Base-by-base conservation (phyloP, 2,797 vertebrate genomes). In the Mus spretus region DNA sequence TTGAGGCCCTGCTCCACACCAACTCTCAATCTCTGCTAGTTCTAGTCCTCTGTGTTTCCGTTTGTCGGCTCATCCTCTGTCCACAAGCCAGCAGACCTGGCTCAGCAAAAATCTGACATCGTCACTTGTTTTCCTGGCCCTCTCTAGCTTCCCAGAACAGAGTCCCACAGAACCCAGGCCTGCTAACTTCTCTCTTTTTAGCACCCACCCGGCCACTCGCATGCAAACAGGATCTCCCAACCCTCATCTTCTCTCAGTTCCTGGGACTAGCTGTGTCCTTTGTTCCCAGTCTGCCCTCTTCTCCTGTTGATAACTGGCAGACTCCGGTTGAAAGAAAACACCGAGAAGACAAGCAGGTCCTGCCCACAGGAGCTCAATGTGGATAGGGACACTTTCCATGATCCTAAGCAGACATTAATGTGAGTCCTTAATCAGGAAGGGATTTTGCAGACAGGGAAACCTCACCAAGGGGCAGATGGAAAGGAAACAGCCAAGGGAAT, bases 101-200 rank as follows among this genome's bases (percentile, higher is more conserved):
- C 47, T 95, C 34, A 97, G 89, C 67, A 83, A 79, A 95, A 90
- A 47, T 12, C 74, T 77, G 93, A 89, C 24, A n/a, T 74, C 74
- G 12, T 83, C 34, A 59, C 28, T 65, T 22, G 22, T 22, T 67
- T 31, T 80, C 22, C 91, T 37, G 84, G 24, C 10, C 10, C 7
- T 85, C 20, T 10, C 26, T 6, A 7, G 47, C 59, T 95, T 70
- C 75, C 86, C 59, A 86, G 70, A 28, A 44, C 31, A 77, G 17
- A 53, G 44, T 28, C 6, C 70, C 63, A 47, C 59, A 37, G 67
- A n/a, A 82, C 5, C 44, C 15, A 2, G 24, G 26, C 26, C 78
- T 37, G 61, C 6, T 67, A 86, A 94, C 72, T 85, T 84, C 61
- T 84, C 55, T 34, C 40, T 92, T 93, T 95, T 44, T 44, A 65